These are phyloP conservation scores for Hydra vulgaris DNA, from an alignment of 30 jellyfish, hydroid and myxozoan species.

Conservation along the genomic window DNA sequence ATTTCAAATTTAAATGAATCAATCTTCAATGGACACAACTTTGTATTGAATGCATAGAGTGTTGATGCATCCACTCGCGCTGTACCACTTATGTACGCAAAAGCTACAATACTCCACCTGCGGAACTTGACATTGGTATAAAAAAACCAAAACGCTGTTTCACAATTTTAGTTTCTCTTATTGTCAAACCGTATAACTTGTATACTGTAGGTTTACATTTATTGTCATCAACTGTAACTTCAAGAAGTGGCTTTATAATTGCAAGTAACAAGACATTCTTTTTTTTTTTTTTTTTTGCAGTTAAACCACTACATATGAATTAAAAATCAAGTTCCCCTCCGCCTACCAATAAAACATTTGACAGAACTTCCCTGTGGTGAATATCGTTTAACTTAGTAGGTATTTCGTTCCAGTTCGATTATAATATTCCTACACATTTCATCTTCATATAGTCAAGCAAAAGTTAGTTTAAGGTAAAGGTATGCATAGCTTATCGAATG, in stretches of 20 bases:
- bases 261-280: conserved; percentile 28
- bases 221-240: conserved; percentile 20
- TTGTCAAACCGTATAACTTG: conserved; percentile 25
- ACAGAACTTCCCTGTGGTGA: conserved; percentile 5
- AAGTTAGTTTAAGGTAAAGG: background rate
- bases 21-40: conserved; percentile 6
- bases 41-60: conserved; percentile 6
- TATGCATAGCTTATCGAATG: conserved; percentile 13
- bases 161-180: conserved; percentile 25
- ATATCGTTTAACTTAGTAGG: conserved; percentile 18
- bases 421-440: conserved; percentile 19
- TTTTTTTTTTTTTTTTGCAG: conserved; percentile 1
- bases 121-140: no score
- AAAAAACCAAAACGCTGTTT: conserved; percentile 26
- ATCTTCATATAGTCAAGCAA: conserved; percentile 7
- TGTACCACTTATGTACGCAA: conserved; percentile 10
- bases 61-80: conserved; percentile 34
- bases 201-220: conserved; percentile 26
- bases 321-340: background rate
- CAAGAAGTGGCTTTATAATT: conserved; percentile 21
- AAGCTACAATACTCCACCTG: conserved; percentile 26
- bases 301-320: conserved; percentile 21
- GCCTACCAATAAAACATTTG: conserved; percentile 10
- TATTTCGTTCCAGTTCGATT: conserved; percentile 14
- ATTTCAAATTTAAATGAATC: conserved; percentile 14